Conservation (phyloP, 2,797 vertebrate species). For the Okamejei kenojei region DNA sequence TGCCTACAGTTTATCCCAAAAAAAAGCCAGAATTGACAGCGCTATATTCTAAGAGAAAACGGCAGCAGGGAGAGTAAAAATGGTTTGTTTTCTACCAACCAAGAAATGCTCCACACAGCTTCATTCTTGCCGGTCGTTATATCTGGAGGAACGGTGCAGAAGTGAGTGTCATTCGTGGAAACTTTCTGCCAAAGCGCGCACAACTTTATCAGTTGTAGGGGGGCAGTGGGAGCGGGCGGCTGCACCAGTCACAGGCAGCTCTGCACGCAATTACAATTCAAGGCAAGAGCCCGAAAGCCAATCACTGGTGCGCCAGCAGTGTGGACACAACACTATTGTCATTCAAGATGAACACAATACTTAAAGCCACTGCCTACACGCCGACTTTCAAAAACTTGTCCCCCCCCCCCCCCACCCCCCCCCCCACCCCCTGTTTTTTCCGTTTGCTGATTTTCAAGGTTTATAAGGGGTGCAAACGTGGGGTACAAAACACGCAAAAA, state of each 20-base stretch:
- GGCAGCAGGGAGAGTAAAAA: neutral
- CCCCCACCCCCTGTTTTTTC: neutral
- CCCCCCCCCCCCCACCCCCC: too few relatives aligned
- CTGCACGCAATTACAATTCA: conserved; percentile 48
- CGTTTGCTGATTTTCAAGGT: conserved; percentile 17
- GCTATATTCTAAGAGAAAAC: neutral
- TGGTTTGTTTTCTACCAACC: conserved; percentile 64
- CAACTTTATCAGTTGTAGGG: conserved; percentile 62
- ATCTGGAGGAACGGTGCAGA: conserved; percentile 43
- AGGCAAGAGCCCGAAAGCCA: conserved; percentile 57
- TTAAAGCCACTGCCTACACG: conserved; percentile 40
- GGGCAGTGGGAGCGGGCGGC: conserved; percentile 42
- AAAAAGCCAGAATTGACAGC: neutral
- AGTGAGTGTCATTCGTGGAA: conserved; percentile 60
- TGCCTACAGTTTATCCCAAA: neutral
- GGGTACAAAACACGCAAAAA: neutral
- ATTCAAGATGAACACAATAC: conserved; percentile 61
- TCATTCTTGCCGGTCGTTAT: conserved; percentile 66
- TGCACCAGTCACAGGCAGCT: conserved; percentile 63
- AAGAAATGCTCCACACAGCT: conserved; percentile 80
- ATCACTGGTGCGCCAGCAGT: conserved; percentile 52
- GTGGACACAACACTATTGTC: conserved; percentile 60
- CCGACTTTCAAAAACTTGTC: neutral
- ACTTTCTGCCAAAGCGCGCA: conserved; percentile 64
- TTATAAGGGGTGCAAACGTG: neutral